These are phyloP conservation scores for Clepsis dumicolana DNA, from an alignment of 2,888 invertebrate species.

Conservation along the genomic window DNA sequence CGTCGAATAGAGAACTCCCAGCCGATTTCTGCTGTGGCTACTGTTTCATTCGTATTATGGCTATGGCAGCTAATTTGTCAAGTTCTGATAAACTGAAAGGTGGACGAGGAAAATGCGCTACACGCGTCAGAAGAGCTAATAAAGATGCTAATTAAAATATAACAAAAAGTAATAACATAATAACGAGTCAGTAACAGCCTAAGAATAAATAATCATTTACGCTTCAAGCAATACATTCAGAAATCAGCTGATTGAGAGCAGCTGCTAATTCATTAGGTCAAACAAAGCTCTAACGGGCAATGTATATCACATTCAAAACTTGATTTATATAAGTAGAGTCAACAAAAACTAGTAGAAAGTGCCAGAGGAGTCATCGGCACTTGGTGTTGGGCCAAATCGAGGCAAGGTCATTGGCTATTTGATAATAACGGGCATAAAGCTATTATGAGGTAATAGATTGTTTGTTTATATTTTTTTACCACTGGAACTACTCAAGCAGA, in stretches of 20 bases:
- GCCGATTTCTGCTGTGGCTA: background rate
- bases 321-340: slow-evolving; percentile 49
- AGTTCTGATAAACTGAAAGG: background rate
- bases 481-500: slow-evolving; percentile 31
- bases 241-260: too few species aligned
- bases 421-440: slow-evolving; percentile 72
- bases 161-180: background rate
- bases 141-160: background rate
- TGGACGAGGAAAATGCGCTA: background rate
- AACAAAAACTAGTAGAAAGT: slow-evolving; percentile 79
- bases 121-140: background rate
- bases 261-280: slow-evolving; percentile 33
- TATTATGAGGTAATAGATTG: slow-evolving; percentile 72
- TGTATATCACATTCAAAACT: slow-evolving; percentile 22
- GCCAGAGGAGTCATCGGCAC: slow-evolving; percentile 79
- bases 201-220: slow-evolving; percentile 19
- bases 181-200: slow-evolving; percentile 15
- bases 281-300: slow-evolving; percentile 19
- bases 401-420: slow-evolving; percentile 80
- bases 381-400: slow-evolving; percentile 79
- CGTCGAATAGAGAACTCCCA: background rate
- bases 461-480: slow-evolving; percentile 79
- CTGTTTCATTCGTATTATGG: background rate
- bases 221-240: slow-evolving; percentile 5
- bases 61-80: background rate